Conservation (phyloP, 1,140 invertebrate genomes). For the Macrostomum lignano region DNA sequence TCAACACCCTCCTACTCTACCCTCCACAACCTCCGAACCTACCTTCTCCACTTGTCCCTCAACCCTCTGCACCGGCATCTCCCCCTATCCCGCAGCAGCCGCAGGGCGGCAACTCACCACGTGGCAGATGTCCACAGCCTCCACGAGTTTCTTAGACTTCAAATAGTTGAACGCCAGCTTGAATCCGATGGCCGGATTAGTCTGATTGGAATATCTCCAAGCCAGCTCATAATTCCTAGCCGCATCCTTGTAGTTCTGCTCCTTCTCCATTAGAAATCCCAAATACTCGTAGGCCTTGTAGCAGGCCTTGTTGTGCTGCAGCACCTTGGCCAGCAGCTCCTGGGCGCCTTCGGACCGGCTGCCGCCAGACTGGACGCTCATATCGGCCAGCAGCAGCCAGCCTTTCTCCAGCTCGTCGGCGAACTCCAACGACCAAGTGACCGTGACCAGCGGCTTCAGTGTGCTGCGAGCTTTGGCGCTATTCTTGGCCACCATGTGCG, state of each 20-base stretch:
- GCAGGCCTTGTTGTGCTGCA: slow-evolving; percentile 60
- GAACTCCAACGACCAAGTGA: too few relatives aligned
- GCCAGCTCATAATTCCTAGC: slow-evolving; percentile 49
- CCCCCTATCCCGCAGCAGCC: too few relatives aligned
- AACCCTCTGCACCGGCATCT: too few relatives aligned
- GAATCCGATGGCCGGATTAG: slow-evolving; percentile 47
- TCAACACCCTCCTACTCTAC: too few relatives aligned
- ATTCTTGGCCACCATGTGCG: slow-evolving; percentile 56
- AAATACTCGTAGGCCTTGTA: slow-evolving; percentile 60
- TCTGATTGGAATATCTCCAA: slow-evolving; percentile 46
- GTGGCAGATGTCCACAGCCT: too few relatives aligned
- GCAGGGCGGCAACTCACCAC: too few relatives aligned
- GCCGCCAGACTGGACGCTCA: slow-evolving; percentile 45
- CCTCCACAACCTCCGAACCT: too few relatives aligned
- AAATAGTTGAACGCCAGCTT: too few relatives aligned
- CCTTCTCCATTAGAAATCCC: slow-evolving; percentile 61
- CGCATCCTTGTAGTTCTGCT: slow-evolving; percentile 60
- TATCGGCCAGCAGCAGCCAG: slow-evolving; percentile 67
- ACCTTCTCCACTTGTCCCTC: too few relatives aligned
- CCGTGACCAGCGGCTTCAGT: slow-evolving; percentile 56
- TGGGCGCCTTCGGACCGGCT: too few relatives aligned
- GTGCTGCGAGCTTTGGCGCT: slow-evolving; percentile 60
- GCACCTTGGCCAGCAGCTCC: slow-evolving; percentile 45
- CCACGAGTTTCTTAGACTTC: too few relatives aligned
- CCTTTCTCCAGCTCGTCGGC: slow-evolving; percentile 74